Percentiles rank a stretch among this genome's conserved stretches.
Conservation (phyloP, 1,140 invertebrate genomes). For the Pygmarrhopalites habei region DNA sequence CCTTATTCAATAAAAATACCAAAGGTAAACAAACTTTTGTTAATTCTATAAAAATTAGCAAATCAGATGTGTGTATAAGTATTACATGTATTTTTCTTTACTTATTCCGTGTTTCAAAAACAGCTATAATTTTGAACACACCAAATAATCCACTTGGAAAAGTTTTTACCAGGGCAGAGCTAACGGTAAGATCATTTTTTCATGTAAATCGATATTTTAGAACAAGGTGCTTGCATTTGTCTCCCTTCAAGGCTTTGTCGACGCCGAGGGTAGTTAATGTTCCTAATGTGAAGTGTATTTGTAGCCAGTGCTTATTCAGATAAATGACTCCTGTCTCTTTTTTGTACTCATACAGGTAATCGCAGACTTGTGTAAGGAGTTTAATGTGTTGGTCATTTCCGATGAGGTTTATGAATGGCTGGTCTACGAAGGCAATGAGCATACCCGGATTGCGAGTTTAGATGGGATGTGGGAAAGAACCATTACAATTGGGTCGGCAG, state of each 20-base stretch:
- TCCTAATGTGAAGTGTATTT: no score
- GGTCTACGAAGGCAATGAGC: constrained; percentile 75
- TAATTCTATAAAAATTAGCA: no score
- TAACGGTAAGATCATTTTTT: constrained; percentile 45
- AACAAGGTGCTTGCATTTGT: no score
- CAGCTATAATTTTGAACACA: constrained; percentile 89
- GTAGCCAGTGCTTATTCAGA: no score
- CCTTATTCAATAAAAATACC: constrained; percentile 80
- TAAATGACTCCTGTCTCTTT: no score
- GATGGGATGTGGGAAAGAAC: constrained; percentile 93
- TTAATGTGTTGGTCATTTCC: constrained; percentile 82
- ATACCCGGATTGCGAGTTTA: constrained; percentile 66
- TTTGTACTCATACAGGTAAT: constrained; percentile 60
- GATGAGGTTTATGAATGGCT: constrained; percentile 89
- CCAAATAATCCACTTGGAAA: constrained; percentile 95
- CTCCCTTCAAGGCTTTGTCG: no score
- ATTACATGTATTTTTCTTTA: no score
- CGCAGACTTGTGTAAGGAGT: constrained; percentile 80
- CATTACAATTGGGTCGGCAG: constrained; percentile 57
- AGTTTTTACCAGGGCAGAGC: constrained; percentile 65
- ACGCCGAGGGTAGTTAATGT: no score
- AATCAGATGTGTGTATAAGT: no score
- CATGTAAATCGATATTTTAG: no score
- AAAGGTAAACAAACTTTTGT: no score
- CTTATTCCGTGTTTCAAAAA: no score